Evolutionary conservation across 2,888 invertebrate genomes (phyloP).

Genomic region (Ophraella communa): DNA sequence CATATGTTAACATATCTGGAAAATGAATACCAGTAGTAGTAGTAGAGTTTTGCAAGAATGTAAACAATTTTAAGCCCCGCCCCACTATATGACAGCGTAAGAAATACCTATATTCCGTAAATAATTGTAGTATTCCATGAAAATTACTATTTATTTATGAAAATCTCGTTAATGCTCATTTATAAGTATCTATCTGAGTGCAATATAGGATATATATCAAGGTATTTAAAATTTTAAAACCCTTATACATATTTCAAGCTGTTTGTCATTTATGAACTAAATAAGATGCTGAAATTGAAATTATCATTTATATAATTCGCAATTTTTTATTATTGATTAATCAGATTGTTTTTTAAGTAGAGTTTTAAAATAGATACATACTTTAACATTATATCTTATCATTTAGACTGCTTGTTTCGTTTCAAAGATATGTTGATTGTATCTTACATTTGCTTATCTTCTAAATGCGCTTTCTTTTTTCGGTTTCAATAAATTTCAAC

Average conservation of each 20-base stretch:
- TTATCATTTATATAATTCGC: not conserved
- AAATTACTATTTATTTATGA: not conserved
- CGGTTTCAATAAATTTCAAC: no score
- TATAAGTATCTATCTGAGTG: not conserved
- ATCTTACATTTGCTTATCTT: not conserved
- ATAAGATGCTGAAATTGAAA: not conserved
- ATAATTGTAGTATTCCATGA: conserved; percentile 47
- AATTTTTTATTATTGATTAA: no score
- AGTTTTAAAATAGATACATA: not conserved
- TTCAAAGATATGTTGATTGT: not conserved
- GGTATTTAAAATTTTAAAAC: not conserved
- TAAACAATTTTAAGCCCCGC: conserved; percentile 61
- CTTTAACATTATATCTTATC: no score
- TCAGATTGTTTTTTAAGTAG: no score
- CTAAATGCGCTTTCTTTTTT: no score
- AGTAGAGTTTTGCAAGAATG: conserved; percentile 48
- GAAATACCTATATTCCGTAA: conserved; percentile 45
- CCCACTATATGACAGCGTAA: conserved; percentile 50
- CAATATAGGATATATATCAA: not conserved
- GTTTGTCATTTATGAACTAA: not conserved
- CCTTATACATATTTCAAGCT: not conserved
- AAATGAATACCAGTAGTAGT: conserved; percentile 26
- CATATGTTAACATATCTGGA: conserved; percentile 7
- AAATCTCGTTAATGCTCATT: not conserved
- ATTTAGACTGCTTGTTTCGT: no score